phyloP scores from a whole-genome alignment of 92 coral and sea anemone genomes.

The Heteractis magnifica region DNA sequence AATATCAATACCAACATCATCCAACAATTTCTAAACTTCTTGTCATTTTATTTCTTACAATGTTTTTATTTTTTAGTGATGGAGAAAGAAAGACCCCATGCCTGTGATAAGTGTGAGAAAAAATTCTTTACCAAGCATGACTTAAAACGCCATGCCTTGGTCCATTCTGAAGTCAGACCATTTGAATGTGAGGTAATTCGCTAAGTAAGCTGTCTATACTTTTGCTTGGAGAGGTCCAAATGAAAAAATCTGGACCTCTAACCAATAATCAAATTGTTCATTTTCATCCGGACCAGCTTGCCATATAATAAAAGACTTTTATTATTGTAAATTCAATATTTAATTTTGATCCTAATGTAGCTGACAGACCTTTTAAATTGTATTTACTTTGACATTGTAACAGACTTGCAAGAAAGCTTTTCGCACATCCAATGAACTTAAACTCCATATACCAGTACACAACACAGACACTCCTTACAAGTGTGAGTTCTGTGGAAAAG shows the following conservation, averaged over 20 bases:
- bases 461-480: constrained; percentile 66
- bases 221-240: neutral
- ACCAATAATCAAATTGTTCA: neutral
- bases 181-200: constrained; percentile 62
- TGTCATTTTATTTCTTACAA: neutral
- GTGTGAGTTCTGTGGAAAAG: constrained; percentile 87
- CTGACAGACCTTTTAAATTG: neutral
- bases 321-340: too few relatives aligned
- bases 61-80: constrained; percentile 23
- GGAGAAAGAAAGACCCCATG: constrained; percentile 52
- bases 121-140: constrained; percentile 72
- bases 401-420: constrained; percentile 72
- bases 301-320: neutral
- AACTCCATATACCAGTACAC: constrained; percentile 71
- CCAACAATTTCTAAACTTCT: too few relatives aligned
- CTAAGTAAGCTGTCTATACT: neutral
- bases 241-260: neutral
- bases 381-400: neutral
- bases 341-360: neutral
- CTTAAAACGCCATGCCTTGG: constrained; percentile 64
- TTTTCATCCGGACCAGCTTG: too few relatives aligned
- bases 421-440: constrained; percentile 72
- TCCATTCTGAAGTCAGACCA: constrained; percentile 65
- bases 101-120: constrained; percentile 63
- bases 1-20: too few relatives aligned